These are phyloP conservation scores for Trachurus trachurus DNA, from an alignment of 2,797 vertebrate species.

Conservation along the genomic window DNA sequence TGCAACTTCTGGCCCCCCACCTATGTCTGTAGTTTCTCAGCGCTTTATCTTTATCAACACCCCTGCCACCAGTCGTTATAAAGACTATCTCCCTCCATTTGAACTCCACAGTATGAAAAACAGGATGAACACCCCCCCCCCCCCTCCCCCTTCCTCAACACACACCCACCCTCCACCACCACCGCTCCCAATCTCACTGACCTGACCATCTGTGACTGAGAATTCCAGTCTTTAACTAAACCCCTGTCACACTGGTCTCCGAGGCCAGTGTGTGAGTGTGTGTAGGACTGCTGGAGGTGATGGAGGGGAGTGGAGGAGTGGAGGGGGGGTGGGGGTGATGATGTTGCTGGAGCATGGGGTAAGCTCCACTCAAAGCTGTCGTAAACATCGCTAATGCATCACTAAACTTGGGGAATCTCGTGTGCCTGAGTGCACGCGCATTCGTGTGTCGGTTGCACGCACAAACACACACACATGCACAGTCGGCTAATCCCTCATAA, in stretches of 20 bases:
- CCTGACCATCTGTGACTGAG: slow-evolving; percentile 77
- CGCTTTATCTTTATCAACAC: slow-evolving; percentile 32
- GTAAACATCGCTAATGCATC: slow-evolving; percentile 88
- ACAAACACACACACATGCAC: not conserved
- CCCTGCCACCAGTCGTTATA: slow-evolving; percentile 21
- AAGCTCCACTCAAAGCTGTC: slow-evolving; percentile 85
- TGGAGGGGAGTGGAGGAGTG: not conserved
- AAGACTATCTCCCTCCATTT: slow-evolving; percentile 17
- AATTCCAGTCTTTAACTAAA: slow-evolving; percentile 70
- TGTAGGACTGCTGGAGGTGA: not conserved
- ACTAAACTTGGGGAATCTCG: slow-evolving; percentile 84
- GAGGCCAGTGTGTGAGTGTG: slow-evolving; percentile 41
- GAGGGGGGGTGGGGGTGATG: not conserved
- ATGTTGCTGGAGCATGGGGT: slow-evolving; percentile 54
- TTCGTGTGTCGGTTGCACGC: slow-evolving; percentile 30
- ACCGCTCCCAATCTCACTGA: slow-evolving; percentile 56
- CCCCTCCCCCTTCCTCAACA: too few species aligned
- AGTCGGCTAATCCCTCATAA: slow-evolving; percentile 85
- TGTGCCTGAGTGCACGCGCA: slow-evolving; percentile 38
- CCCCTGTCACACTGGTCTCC: slow-evolving; percentile 53
- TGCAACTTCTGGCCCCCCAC: not conserved
- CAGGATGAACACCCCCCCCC: slow-evolving; percentile 20
- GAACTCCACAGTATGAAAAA: slow-evolving; percentile 28
- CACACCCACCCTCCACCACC: slow-evolving; percentile 2
- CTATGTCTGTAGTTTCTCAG: not conserved